These are phyloP conservation scores for Patiria pectinifera DNA, from an alignment of 53 echinoderm and acorn worm genomes.

Conservation along the genomic window DNA sequence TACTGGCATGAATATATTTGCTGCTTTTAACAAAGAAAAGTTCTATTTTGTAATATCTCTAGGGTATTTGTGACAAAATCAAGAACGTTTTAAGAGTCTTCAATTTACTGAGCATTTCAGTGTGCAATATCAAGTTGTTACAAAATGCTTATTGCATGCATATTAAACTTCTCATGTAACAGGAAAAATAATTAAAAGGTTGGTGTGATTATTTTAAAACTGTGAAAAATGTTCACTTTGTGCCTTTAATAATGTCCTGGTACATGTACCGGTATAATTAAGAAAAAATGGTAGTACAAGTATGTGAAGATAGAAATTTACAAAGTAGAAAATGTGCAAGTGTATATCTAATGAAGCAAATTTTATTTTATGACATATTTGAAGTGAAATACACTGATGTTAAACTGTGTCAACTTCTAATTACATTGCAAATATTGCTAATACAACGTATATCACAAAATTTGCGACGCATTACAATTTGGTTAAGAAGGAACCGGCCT, in stretches of 20 bases:
- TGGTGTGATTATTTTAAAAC: not conserved
- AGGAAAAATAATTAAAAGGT: not conserved
- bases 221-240: not conserved
- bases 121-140: not conserved
- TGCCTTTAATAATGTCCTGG: not conserved
- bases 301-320: too few species aligned
- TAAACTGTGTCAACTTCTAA: too few species aligned
- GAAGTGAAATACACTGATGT: too few species aligned
- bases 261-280: not conserved
- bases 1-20: not conserved
- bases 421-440: too few species aligned
- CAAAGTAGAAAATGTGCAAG: too few species aligned
- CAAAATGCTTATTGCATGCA: not conserved
- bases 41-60: not conserved
- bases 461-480: too few species aligned
- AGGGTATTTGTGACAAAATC: not conserved
- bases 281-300: too few species aligned
- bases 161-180: not conserved
- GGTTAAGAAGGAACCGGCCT: too few species aligned
- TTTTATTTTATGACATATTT: too few species aligned
- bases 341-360: too few species aligned
- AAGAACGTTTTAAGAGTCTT: not conserved
- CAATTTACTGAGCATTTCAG: not conserved
- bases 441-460: too few species aligned
- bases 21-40: not conserved